Base-by-base conservation (phyloP, 2,797 vertebrate genomes). In the Urocyon cinereoargenteus region DNA sequence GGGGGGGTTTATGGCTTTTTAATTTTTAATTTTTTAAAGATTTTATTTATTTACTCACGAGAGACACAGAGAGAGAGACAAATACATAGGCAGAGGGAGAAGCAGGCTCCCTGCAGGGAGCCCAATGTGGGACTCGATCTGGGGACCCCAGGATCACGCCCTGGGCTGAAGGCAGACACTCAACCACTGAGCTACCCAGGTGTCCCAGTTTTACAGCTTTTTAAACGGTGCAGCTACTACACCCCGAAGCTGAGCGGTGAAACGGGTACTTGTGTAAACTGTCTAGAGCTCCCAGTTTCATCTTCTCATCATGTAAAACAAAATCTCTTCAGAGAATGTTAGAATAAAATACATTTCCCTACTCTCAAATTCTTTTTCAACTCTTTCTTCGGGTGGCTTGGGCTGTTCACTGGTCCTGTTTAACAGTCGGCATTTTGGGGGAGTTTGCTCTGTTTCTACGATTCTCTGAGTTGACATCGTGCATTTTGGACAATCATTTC, bases 181-280 rank as follows among this genome's bases (percentile, higher is more conserved):
- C 40, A 7, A 45, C 7, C 6, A 45, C 40, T 45, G 40, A 45
- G 40, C 7, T 7, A 45, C 40, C 7, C 40, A 45, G 40, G 40
- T 45, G 6, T 45, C 40, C 40, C 40, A 40, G 99, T 99, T 99
- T 99, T 96, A 96, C 98, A 99, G 62, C 45, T 66, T 98, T 98
- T 14, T 97, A 98, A 98, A 97, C 96, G 98, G 96, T 91, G 86
- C 75, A 51, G 96, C 97, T 94, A 90, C 62, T 97, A 97, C 93
- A 97, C 96, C 97, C 96, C 89, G 98, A 98, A 98, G 97, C 87
- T 97, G 87, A 96, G 96, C 97, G 98, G 96, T 97, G 90, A 97
- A 66, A 28, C 19, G 13, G 59, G 45, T 97, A 98, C 99, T 98
- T 98, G 97, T 98, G 98, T 98, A 98, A 98, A 98, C 98, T 98